Conservation (phyloP, 2,113 vertebrate genomes). For the Lynx canadensis region DNA sequence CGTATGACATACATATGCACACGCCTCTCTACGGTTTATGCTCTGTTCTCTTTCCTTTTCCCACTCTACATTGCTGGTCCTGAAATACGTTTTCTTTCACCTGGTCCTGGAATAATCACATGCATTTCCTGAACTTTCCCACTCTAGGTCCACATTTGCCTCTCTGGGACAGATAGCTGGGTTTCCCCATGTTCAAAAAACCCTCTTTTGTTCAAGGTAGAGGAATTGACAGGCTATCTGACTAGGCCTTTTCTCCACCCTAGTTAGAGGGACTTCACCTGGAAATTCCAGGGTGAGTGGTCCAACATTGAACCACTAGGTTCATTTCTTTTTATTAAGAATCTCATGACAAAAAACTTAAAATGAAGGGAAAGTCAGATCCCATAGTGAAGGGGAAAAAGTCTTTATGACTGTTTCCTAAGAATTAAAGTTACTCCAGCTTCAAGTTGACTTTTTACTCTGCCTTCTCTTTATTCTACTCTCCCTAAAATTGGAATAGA, state of each 20-base stretch:
- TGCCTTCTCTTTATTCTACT: neutral
- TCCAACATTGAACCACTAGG: neutral
- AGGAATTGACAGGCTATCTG: conserved; percentile 10
- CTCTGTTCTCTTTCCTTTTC: conserved; percentile 13
- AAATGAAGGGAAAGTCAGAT: conserved; percentile 44
- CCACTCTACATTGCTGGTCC: neutral
- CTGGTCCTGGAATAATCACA: conserved; percentile 44
- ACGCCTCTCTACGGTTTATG: neutral
- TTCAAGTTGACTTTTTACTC: conserved; percentile 34
- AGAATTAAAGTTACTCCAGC: conserved; percentile 12
- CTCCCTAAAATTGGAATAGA: neutral
- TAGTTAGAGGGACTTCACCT: conserved; percentile 25
- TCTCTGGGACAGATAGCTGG: neutral
- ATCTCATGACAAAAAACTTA: conserved; percentile 15
- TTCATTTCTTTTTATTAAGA: neutral
- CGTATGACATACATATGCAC: neutral
- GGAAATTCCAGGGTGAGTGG: conserved; percentile 21
- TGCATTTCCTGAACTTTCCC: neutral
- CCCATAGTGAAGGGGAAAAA: neutral
- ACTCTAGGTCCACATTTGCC: neutral
- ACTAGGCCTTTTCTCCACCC: conserved; percentile 13
- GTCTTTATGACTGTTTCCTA: conserved; percentile 3
- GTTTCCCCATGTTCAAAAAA: conserved; percentile 37
- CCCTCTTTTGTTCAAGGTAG: conserved; percentile 11
- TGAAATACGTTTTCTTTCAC: conserved; percentile 34